phyloP scores from a whole-genome alignment of 2,113 vertebrate species.

The Leptobrachium ailaonicum region DNA sequence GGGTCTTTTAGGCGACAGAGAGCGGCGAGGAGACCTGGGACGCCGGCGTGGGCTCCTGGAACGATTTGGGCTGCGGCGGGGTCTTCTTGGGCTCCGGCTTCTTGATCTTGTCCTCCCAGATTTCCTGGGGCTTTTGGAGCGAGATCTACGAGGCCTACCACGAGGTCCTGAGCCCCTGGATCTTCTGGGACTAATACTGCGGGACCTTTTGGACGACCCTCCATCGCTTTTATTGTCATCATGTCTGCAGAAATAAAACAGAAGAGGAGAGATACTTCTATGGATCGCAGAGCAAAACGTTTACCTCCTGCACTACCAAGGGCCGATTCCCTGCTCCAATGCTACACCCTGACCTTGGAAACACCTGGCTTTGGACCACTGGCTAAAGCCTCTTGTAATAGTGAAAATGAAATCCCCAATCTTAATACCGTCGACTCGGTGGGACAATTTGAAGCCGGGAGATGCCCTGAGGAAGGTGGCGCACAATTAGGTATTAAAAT shows the following conservation, averaged over 20 bases:
- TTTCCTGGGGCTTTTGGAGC: conserved; percentile 63
- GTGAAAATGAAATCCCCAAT: no score
- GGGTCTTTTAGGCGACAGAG: conserved; percentile 60
- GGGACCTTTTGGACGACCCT: conserved; percentile 59
- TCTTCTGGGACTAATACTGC: conserved; percentile 64
- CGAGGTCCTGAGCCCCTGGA: conserved; percentile 62
- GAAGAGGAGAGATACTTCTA: not conserved
- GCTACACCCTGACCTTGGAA: no score
- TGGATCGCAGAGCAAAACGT: no score
- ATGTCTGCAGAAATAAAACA: conserved; percentile 53
- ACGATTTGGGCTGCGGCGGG: conserved; percentile 58
- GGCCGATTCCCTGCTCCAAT: no score
- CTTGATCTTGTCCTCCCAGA: conserved; percentile 59
- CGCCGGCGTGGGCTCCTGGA: conserved; percentile 10
- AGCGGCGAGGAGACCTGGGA: conserved; percentile 49
- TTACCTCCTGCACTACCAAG: no score
- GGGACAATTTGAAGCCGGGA: no score
- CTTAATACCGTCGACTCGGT: no score
- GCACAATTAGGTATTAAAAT: no score
- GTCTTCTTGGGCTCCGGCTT: conserved; percentile 62
- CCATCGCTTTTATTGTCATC: conserved; percentile 64
- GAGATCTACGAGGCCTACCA: conserved; percentile 59
- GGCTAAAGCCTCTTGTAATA: no score
- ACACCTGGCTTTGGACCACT: no score
- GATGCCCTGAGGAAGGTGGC: no score